Conservation (phyloP, 2,113 vertebrate species). For the Megaptera novaeangliae region DNA sequence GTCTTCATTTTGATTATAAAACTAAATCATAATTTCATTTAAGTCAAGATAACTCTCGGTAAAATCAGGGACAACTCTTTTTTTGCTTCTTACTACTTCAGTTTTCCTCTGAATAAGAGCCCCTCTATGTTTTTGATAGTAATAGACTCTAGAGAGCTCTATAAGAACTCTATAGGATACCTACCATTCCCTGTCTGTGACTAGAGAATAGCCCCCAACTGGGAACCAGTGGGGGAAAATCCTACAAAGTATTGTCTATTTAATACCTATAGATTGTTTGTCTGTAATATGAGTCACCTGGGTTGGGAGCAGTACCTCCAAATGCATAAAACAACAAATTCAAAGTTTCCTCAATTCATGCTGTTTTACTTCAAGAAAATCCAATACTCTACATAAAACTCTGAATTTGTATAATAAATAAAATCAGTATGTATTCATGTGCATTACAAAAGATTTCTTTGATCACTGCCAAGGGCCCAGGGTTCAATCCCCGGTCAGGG, state of each 20-base stretch:
- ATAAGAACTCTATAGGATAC: not conserved
- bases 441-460: not conserved
- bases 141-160: not conserved
- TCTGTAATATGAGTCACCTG: not conserved
- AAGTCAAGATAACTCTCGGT: not conserved
- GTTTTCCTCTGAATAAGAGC: slow-evolving; percentile 2
- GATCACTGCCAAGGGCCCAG: not conserved
- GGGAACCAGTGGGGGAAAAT: not conserved
- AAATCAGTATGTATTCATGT: not conserved
- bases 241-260: not conserved
- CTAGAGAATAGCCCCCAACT: not conserved
- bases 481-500: not conserved
- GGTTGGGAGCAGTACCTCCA: not conserved
- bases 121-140: not conserved
- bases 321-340: slow-evolving; percentile 2
- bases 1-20: slow-evolving; percentile 22
- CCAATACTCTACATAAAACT: not conserved
- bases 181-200: not conserved
- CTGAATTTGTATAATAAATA: not conserved
- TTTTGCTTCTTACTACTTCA: not conserved
- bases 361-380: slow-evolving; percentile 19
- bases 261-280: not conserved
- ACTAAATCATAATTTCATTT: slow-evolving; percentile 31
- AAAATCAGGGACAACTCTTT: slow-evolving; percentile 14
- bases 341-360: not conserved